Evolutionary conservation across 2,113 vertebrate species (phyloP), one percentile per base, ranked within the genome.

Genomic region (Ivindomyrus marchei): DNA sequence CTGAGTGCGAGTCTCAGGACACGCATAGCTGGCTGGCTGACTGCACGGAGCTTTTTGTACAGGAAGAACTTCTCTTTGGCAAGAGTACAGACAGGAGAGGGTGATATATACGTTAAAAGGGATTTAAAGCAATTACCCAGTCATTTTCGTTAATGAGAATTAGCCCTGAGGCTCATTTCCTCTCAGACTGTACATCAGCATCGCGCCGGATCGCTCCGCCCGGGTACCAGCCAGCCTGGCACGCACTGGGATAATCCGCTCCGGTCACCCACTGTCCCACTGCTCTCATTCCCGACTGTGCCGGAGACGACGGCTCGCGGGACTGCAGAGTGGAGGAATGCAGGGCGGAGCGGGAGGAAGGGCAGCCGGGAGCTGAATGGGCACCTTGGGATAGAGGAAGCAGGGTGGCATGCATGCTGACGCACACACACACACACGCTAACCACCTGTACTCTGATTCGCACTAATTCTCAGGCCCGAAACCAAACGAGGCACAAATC

Each of bases 41-140:
- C 70, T 89, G 46, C 90, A 92, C 92, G 92, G 92, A 83, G 83
- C 91, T 91, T 93, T 92, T 94, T 92, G n/a, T 93, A 94, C 93
- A 89, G 92, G 91, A 58, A 91, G 92, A 92, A 92, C 91, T 94
- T 94, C 93, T 92, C 93, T 92, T 90, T 90, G 91, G 70, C 91
- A 91, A 94, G 92, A 93, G 93, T 91, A 91, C 85, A 17, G n/a
- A 87, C 27, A 87, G 85, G 91, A 74, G 89, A 42, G 74, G 50
- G 88, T 90, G 90, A 89, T 90, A 62, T 66, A 88, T 45, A 45
- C n/a, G 31, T 45, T 88, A 93, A 91, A 90, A 89, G 92, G 24
- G 89, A 90, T 92, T 91, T 70, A 91, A 92, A 89, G 85, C 90
- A 45, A 83, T 93, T 94, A 94, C 92, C 91, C 87, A 31, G 92